Conservation (phyloP, 2,113 vertebrate genomes). For the Neolamprologus fasciatus region DNA sequence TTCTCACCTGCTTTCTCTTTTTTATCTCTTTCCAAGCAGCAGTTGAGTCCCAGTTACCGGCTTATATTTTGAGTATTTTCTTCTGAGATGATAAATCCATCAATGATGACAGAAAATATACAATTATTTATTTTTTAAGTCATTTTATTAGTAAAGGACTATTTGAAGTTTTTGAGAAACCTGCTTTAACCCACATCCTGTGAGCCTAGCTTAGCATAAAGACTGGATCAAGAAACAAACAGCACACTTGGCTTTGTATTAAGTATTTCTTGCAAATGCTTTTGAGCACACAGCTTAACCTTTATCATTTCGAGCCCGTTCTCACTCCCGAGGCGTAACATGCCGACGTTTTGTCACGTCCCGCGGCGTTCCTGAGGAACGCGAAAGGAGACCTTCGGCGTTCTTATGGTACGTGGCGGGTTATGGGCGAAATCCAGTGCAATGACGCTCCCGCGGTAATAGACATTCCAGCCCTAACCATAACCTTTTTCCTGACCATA, state of each 20-base stretch:
- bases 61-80: neutral
- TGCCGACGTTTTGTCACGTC: too few species aligned
- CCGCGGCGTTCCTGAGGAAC: too few species aligned
- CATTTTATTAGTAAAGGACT: neutral
- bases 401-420: too few species aligned
- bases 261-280: neutral
- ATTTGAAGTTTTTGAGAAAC: neutral
- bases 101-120: neutral
- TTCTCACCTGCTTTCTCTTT: neutral
- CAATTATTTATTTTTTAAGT: neutral
- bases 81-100: neutral
- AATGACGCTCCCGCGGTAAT: too few species aligned
- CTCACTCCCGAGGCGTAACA: too few species aligned
- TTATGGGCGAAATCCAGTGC: fast-evolving
- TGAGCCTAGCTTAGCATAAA: neutral
- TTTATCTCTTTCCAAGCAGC: neutral
- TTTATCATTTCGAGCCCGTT: neutral
- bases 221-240: neutral
- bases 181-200: neutral
- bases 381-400: too few species aligned
- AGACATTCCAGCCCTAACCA: too few species aligned
- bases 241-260: neutral
- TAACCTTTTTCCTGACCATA: too few species aligned
- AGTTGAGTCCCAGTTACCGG: neutral
- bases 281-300: neutral